Evolutionary conservation across 2,113 vertebrate species (phyloP).

Genomic region (Etia nguti): DNA sequence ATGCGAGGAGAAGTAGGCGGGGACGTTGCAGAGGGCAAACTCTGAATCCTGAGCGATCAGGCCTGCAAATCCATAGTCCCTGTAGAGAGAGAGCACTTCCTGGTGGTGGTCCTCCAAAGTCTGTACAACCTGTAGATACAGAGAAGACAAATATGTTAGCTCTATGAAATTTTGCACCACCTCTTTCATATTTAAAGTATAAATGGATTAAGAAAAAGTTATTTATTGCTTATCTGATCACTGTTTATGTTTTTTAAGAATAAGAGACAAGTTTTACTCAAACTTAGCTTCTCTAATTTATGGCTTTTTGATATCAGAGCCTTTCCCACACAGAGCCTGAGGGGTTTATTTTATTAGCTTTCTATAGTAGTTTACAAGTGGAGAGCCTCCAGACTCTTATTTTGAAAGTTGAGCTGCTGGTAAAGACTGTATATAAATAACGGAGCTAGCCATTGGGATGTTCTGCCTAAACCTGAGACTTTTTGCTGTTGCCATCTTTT

Average conservation of each 20-base stretch:
- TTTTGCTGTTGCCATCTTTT: not conserved
- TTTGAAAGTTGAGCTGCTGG: not conserved
- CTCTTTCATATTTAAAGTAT: not conserved
- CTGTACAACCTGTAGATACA: constrained; percentile 81
- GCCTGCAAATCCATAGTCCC: constrained; percentile 88
- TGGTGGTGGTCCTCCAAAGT: constrained; percentile 91
- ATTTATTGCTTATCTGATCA: not conserved
- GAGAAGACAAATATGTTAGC: not conserved
- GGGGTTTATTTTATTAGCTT: not conserved
- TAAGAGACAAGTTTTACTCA: not conserved
- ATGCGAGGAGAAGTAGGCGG: constrained; percentile 88
- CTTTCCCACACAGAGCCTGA: not conserved
- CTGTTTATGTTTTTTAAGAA: not conserved
- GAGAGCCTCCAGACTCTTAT: not conserved
- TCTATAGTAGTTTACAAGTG: not conserved
- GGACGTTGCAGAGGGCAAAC: constrained; percentile 88
- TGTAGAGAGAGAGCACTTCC: constrained; percentile 89
- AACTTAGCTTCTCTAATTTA: not conserved
- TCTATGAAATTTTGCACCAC: accelerated
- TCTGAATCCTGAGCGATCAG: constrained; percentile 91
- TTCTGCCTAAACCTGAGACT: not conserved
- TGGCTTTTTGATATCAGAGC: not conserved
- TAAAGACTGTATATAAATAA: not conserved
- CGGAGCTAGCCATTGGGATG: accelerated
- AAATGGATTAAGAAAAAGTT: not conserved